These are phyloP conservation scores for Bombus polaris DNA, from an alignment of 1,140 invertebrate genomes.

Conservation along the genomic window DNA sequence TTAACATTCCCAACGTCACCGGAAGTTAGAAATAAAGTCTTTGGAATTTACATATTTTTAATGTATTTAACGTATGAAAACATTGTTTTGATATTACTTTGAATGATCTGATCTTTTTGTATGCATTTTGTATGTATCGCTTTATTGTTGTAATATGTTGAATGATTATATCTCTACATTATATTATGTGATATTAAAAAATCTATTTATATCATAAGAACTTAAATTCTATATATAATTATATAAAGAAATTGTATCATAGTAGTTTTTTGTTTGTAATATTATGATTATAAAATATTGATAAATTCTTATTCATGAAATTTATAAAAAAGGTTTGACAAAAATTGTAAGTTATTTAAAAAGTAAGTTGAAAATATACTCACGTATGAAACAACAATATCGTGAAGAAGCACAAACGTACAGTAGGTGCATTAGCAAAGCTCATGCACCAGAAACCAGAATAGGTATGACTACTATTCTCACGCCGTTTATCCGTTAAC, in stretches of 20 bases:
- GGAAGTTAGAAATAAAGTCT: not conserved
- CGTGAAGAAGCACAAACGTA: not conserved
- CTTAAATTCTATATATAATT: not conserved
- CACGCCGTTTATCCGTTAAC: not conserved
- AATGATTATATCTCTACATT: too few species aligned
- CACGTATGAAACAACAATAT: not conserved
- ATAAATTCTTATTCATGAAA: not conserved
- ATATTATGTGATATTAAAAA: too few species aligned
- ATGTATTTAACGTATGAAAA: not conserved
- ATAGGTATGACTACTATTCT: conserved; percentile 20
- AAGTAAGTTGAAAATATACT: not conserved
- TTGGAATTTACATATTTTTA: not conserved
- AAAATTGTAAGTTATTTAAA: not conserved
- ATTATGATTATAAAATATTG: not conserved
- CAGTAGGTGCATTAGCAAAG: not conserved
- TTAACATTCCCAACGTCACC: conserved; percentile 1
- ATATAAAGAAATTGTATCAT: too few species aligned
- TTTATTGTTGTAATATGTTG: too few species aligned
- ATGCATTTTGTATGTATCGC: too few species aligned
- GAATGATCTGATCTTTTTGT: not conserved
- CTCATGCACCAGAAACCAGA: not conserved
- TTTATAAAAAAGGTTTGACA: not conserved
- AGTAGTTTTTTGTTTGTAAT: not conserved
- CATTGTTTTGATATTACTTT: not conserved
- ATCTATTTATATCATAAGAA: not conserved